These are phyloP conservation scores for Drosophila kanekoi DNA, from an alignment of 2,888 invertebrate species.

Conservation along the genomic window DNA sequence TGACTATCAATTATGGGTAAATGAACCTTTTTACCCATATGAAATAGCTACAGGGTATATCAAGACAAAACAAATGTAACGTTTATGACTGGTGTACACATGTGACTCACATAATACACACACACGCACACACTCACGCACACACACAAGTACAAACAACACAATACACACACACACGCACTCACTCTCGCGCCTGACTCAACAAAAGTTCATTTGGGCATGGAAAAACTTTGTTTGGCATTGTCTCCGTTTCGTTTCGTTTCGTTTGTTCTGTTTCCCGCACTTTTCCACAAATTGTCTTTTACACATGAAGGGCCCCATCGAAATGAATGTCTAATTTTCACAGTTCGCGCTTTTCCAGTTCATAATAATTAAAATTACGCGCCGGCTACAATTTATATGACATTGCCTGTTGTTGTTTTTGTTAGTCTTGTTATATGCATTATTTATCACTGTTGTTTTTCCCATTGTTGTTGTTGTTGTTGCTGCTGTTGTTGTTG, in stretches of 20 bases:
- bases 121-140: slow-evolving; percentile 3
- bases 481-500: slow-evolving; percentile 33
- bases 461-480: slow-evolving; percentile 39
- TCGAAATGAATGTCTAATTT: slow-evolving; percentile 73
- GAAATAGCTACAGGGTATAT: background rate
- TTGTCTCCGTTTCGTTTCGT: slow-evolving; percentile 40
- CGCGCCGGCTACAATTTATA: slow-evolving; percentile 61
- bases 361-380: slow-evolving; percentile 76
- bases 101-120: slow-evolving; percentile 26
- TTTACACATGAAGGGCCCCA: slow-evolving; percentile 21
- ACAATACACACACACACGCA: slow-evolving; percentile 2
- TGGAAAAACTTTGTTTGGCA: slow-evolving; percentile 54
- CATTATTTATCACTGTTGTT: slow-evolving; percentile 65
- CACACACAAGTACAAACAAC: slow-evolving; percentile 10
- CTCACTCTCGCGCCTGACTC: slow-evolving; percentile 35
- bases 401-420: slow-evolving; percentile 41
- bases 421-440: slow-evolving; percentile 57
- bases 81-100: slow-evolving; percentile 33
- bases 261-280: slow-evolving; percentile 11
- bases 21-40: background rate
- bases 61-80: slow-evolving; percentile 20
- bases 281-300: slow-evolving; percentile 44
- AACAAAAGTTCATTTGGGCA: slow-evolving; percentile 62
- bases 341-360: slow-evolving; percentile 56
- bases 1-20: no score